A percentile compares a stretch with the other conserved stretches of the same genome.
Conservation (phyloP, 2,113 vertebrate species). For the Daubentonia madagascariensis region DNA sequence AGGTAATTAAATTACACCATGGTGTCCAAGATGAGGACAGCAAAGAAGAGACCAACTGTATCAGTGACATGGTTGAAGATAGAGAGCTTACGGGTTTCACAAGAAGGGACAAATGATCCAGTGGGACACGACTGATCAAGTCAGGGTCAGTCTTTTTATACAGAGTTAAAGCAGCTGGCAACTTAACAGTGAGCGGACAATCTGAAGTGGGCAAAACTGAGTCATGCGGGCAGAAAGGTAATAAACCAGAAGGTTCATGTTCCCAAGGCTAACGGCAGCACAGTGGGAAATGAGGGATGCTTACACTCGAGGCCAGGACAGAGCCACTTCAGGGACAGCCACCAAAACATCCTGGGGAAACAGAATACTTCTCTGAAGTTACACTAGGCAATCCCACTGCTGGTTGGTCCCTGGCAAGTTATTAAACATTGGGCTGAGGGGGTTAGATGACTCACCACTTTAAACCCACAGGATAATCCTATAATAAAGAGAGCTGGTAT, state of each 20-base stretch:
- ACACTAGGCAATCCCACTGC: not conserved
- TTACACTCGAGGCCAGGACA: not conserved
- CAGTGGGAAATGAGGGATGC: fast-evolving
- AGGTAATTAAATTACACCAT: not conserved
- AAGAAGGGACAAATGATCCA: not conserved
- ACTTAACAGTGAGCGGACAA: not conserved
- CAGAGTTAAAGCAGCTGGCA: not conserved
- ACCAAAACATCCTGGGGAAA: not conserved
- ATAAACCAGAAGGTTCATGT: not conserved
- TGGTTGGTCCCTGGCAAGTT: not conserved
- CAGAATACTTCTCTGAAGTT: not conserved
- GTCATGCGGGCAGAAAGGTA: not conserved
- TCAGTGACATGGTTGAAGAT: not conserved
- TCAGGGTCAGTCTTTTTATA: not conserved
- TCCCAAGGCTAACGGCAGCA: not conserved
- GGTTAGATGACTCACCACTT: not conserved
- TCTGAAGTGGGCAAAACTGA: not conserved
- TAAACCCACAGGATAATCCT: not conserved
- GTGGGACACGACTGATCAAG: not conserved
- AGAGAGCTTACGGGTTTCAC: not conserved
- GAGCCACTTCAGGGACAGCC: not conserved
- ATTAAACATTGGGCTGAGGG: not conserved
- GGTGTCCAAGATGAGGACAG: not conserved
- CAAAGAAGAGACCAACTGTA: not conserved
- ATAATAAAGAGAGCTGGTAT: not conserved